phyloP scores from a whole-genome alignment of 1,140 invertebrate genomes.

The Eriocheir sinensis region DNA sequence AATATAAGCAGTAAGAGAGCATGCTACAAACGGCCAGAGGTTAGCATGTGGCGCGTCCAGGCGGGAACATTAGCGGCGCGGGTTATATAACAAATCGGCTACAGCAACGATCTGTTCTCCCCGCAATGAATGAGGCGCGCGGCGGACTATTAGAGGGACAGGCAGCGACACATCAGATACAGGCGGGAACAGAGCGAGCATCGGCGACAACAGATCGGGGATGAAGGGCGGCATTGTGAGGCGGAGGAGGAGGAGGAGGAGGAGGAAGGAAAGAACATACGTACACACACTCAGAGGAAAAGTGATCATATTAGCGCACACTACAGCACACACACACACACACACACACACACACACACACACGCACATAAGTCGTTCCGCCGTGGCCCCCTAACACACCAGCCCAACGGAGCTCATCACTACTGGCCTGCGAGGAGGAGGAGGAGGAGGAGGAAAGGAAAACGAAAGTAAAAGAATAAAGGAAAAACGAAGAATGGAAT shows the following conservation, averaged over 20 bases:
- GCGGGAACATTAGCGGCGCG: background rate
- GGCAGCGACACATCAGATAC: slow-evolving; percentile 13
- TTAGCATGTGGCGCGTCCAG: background rate
- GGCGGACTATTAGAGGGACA: background rate
- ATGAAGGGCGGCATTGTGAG: too few relatives aligned
- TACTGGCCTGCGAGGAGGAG: background rate
- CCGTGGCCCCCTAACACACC: background rate
- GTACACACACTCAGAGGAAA: too few relatives aligned
- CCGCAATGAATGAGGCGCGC: background rate
- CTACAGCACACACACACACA: too few relatives aligned
- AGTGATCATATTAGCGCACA: too few relatives aligned
- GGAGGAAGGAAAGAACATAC: background rate
- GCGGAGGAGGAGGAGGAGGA: too few relatives aligned
- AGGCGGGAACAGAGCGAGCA: background rate
- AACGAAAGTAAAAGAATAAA: too few relatives aligned
- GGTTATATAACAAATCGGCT: background rate
- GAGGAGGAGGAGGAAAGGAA: background rate
- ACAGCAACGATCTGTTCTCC: background rate
- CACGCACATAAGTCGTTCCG: background rate
- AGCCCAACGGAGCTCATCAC: background rate
- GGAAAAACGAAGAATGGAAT: too few relatives aligned
- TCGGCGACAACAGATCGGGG: background rate
- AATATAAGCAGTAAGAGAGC: background rate
- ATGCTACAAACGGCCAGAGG: background rate
- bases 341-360: too few relatives aligned